A percentile compares a stretch with the other conserved stretches of the same genome.
Conservation (phyloP, 2,888 invertebrate species). For the Drosophila gaucha region DNA sequence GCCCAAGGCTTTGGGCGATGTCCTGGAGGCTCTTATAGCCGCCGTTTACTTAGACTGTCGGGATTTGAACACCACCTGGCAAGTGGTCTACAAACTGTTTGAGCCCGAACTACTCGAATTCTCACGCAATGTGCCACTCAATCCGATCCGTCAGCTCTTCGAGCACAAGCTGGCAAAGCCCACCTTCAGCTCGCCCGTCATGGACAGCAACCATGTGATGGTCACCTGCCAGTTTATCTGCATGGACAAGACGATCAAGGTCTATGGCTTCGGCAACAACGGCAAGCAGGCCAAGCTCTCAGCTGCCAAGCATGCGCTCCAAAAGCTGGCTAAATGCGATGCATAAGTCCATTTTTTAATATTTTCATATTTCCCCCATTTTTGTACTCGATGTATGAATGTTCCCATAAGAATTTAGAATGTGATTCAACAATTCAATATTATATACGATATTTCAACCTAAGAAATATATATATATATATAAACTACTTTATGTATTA, state of each 20-base stretch:
- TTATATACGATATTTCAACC: background rate
- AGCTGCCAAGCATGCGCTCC: slow-evolving; percentile 91
- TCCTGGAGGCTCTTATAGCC: slow-evolving; percentile 96
- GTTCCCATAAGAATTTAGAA: background rate
- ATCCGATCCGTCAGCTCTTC: slow-evolving; percentile 93
- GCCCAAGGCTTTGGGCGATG: slow-evolving; percentile 94
- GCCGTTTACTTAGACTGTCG: slow-evolving; percentile 96
- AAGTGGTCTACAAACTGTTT: slow-evolving; percentile 93
- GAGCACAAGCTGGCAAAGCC: slow-evolving; percentile 93
- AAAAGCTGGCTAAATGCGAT: slow-evolving; percentile 76
- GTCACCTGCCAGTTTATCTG: slow-evolving; percentile 88
- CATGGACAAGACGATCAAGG: slow-evolving; percentile 86
- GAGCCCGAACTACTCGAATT: slow-evolving; percentile 93
- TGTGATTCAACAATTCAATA: background rate
- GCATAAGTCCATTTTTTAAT: slow-evolving; percentile 19
- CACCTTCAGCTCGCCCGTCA: slow-evolving; percentile 85
- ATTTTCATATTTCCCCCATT: background rate
- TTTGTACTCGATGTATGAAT: background rate
- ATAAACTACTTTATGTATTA: too few species aligned
- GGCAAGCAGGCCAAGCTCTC: slow-evolving; percentile 90
- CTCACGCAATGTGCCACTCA: slow-evolving; percentile 92
- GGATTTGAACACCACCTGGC: slow-evolving; percentile 91
- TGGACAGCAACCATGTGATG: slow-evolving; percentile 85
- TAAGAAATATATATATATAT: background rate
- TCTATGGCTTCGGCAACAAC: slow-evolving; percentile 90